Evolutionary conservation across 2,888 invertebrate species (phyloP).

Genomic region (Archips crataeganus): DNA sequence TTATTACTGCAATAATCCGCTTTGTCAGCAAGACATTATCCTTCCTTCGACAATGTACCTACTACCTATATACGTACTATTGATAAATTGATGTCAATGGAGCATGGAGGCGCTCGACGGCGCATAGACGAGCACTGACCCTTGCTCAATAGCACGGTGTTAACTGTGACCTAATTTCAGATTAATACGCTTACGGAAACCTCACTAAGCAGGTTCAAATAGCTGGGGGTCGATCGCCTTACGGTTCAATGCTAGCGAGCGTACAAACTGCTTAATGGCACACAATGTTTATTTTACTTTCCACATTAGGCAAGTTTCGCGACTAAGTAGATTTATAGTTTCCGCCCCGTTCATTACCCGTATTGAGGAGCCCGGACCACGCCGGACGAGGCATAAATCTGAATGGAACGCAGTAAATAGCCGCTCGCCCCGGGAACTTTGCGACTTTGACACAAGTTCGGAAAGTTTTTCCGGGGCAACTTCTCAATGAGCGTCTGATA

Average conservation of each 20-base stretch:
- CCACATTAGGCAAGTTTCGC: conserved; percentile 79
- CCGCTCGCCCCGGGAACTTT: conserved; percentile 64
- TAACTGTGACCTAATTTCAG: conserved; percentile 84
- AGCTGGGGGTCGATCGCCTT: conserved; percentile 67
- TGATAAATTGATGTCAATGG: conserved; percentile 40
- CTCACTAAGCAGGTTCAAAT: conserved; percentile 83
- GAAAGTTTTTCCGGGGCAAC: conserved; percentile 53
- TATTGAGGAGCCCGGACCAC: conserved; percentile 62
- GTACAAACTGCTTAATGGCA: conserved; percentile 68
- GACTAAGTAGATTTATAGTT: conserved; percentile 84
- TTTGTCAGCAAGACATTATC: conserved; percentile 23
- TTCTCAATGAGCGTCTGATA: conserved; percentile 54
- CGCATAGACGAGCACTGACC: conserved; percentile 69
- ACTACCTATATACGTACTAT: not conserved
- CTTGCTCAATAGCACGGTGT: conserved; percentile 74
- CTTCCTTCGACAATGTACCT: conserved; percentile 12
- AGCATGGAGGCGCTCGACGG: conserved; percentile 35
- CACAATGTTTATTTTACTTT: conserved; percentile 73
- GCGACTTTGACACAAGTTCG: conserved; percentile 64
- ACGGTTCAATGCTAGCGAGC: conserved; percentile 50
- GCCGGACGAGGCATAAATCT: conserved; percentile 81
- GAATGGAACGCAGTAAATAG: conserved; percentile 77
- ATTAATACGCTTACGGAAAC: conserved; percentile 86
- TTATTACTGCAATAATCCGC: conserved; percentile 8
- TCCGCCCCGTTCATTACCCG: conserved; percentile 85